phyloP scores from a whole-genome alignment of 2,113 vertebrate genomes.

The Neolamprologus longior region DNA sequence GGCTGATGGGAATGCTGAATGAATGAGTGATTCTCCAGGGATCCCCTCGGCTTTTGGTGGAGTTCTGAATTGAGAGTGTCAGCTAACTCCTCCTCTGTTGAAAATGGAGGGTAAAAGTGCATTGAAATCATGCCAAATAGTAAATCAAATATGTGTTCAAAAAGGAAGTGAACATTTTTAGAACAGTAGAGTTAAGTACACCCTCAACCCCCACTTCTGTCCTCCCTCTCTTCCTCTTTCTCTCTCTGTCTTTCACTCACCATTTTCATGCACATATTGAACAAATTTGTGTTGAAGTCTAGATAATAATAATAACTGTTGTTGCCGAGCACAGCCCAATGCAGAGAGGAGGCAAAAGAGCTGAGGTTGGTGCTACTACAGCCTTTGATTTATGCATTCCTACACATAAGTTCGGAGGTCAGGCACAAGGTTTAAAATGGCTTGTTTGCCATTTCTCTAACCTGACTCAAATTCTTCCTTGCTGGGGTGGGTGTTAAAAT shows the following conservation, averaged over 20 bases:
- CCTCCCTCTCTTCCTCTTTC: neutral
- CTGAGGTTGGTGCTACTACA: neutral
- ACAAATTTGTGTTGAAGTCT: neutral
- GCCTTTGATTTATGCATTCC: neutral
- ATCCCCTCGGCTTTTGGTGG: constrained; percentile 41
- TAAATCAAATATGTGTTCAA: constrained; percentile 70
- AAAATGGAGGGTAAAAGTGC: constrained; percentile 66
- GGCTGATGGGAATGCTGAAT: constrained; percentile 66
- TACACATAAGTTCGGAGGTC: neutral
- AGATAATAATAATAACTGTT: neutral
- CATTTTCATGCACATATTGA: neutral
- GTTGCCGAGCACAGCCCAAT: neutral
- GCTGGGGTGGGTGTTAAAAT: neutral
- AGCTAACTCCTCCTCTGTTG: constrained; percentile 60
- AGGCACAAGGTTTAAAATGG: neutral
- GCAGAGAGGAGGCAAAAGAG: neutral
- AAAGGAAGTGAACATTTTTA: constrained; percentile 66
- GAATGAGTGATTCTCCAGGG: constrained; percentile 60
- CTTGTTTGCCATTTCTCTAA: neutral
- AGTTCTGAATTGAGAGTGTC: constrained; percentile 64
- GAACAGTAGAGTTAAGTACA: constrained; percentile 59
- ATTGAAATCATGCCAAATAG: constrained; percentile 68
- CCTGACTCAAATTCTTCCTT: neutral
- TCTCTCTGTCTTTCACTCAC: neutral
- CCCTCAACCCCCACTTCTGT: constrained; percentile 40